Conservation (phyloP, 2,113 vertebrate species). For the Mesoclemmys tuberculata region DNA sequence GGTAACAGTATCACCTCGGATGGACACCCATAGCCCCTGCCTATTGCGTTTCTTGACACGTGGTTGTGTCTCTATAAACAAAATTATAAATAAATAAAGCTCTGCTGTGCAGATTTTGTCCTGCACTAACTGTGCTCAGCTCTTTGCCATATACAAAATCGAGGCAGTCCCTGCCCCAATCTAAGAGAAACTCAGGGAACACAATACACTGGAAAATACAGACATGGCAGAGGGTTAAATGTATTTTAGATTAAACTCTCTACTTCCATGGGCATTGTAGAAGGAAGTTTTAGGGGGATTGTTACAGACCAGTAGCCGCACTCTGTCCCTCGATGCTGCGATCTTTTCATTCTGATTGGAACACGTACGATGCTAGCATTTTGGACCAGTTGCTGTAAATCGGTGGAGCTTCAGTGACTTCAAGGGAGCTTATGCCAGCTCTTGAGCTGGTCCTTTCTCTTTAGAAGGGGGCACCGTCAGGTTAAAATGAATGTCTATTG, state of each 20-base stretch:
- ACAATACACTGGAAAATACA: fast-evolving
- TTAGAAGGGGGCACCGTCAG: background rate
- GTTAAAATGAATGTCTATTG: background rate
- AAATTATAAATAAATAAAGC: background rate
- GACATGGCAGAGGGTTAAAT: background rate
- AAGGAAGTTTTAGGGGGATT: background rate
- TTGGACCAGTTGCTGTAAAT: background rate
- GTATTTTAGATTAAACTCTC: background rate
- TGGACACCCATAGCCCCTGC: fast-evolving
- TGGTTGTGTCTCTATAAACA: background rate
- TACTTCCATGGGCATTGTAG: background rate
- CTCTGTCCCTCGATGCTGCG: background rate
- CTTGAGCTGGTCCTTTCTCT: background rate
- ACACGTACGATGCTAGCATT: background rate
- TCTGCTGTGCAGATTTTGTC: fast-evolving
- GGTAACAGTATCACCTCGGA: background rate
- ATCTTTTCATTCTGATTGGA: background rate
- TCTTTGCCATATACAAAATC: background rate
- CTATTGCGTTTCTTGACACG: background rate
- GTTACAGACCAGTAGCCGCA: background rate
- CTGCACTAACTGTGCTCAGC: background rate
- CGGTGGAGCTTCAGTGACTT: background rate
- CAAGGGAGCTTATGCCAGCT: background rate
- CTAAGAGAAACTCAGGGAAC: fast-evolving
- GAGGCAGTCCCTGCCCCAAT: fast-evolving